A percentile compares a stretch with the other conserved stretches of the same genome.
These are phyloP conservation scores for Hipposideros armiger DNA, from an alignment of 2,113 vertebrate genomes.

Conservation along the genomic window DNA sequence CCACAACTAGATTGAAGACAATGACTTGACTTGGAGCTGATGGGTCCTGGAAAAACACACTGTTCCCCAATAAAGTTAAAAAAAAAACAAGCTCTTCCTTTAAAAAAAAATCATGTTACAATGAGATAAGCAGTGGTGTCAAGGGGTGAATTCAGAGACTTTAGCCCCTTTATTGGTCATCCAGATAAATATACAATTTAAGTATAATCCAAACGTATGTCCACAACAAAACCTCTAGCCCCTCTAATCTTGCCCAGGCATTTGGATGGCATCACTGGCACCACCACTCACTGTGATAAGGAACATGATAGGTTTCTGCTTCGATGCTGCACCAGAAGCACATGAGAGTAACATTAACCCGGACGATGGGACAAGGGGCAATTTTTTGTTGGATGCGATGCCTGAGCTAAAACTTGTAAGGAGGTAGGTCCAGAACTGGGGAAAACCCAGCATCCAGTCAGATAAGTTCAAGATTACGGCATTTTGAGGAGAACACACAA, in stretches of 20 bases:
- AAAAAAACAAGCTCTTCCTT: no score
- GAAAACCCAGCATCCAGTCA: background rate
- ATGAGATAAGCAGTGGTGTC: background rate
- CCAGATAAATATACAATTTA: slow-evolving; percentile 28
- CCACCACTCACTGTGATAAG: background rate
- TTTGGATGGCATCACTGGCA: background rate
- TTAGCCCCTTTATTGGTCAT: background rate
- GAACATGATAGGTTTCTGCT: background rate
- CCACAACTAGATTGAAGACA: no score
- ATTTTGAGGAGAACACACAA: slow-evolving; percentile 1
- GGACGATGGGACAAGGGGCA: background rate
- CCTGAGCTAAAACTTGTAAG: background rate
- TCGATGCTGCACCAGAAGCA: background rate
- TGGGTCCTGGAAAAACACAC: no score
- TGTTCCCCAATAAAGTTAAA: no score
- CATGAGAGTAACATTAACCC: background rate
- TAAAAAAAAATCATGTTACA: background rate
- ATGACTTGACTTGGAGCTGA: no score
- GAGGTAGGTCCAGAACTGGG: background rate
- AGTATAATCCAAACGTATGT: background rate
- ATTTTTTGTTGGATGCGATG: background rate
- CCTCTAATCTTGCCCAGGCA: background rate
- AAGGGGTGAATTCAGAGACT: background rate
- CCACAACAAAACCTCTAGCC: background rate
- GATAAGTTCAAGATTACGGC: background rate